Base-by-base conservation (phyloP, 2,113 vertebrate species). In the Actinemys pallida region DNA sequence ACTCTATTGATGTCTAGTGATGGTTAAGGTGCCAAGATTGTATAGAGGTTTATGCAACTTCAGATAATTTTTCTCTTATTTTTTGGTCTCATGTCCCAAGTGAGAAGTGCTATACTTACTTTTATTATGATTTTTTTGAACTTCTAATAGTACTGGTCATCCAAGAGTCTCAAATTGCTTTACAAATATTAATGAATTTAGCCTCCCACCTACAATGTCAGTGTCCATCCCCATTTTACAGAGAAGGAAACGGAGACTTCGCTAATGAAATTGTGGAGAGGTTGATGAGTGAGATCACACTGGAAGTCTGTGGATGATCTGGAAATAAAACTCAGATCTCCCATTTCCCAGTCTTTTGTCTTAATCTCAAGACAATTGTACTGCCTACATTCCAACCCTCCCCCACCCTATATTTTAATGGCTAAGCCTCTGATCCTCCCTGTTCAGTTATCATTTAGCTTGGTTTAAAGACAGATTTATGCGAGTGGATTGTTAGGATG, bases 381-480 rank as follows among this genome's bases (percentile, higher is more conserved):
- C 5, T 42, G 75, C 57, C 8, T 42, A 22, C 54, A 6, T 83
- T 94, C 85, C 84, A 75, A 53, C 53, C 82, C 6, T 11, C 83
- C 31, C 72, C 47, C 4, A 7, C 47, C 10, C 86, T 10, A 54
- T 92, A 4, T 35, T 81, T 16, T 69, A 47, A 57, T 78, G 11
- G 52, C 86, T 93, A 92, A 22, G 50, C 86, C 92, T 56, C 83
- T 93, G 62, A 69, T 69, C 62, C 62, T 82, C 88, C 4, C 8
- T 2, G 0, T 80, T 91, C 11, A 10, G 10, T 72, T 53, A 83
- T 3, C 5, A 54, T 91, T 90, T 62, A 89, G 35, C 85, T 14
- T 25, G 13, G 3, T 76, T 91, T 42, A 52, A 93, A 82, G 47
- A 82, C 31, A 62, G 31, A 80, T 57, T 17, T 4, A 2, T 14